phyloP scores from a whole-genome alignment of 2,113 vertebrate species.

The Setophaga petechia region DNA sequence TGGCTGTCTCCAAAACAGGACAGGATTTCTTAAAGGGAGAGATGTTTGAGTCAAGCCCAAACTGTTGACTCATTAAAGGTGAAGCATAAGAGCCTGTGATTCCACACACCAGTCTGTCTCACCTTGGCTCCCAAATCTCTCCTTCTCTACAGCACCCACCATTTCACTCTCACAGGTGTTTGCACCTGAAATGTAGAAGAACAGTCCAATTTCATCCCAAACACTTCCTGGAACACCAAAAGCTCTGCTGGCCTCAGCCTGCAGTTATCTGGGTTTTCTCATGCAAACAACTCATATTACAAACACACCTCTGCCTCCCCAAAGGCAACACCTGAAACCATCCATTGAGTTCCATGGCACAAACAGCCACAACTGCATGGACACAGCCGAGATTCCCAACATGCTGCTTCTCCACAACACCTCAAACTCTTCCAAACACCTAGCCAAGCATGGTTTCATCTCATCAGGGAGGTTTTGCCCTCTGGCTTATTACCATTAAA shows the following conservation, averaged over 20 bases:
- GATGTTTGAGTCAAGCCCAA: neutral
- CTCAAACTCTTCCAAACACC: neutral
- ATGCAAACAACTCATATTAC: neutral
- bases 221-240: neutral
- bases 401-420: neutral
- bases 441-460: neutral
- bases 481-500: conserved; percentile 21
- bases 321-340: neutral
- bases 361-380: fast-evolving
- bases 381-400: fast-evolving
- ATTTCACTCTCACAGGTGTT: neutral
- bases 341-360: neutral
- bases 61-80: neutral
- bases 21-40: neutral
- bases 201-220: neutral
- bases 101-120: neutral
- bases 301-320: neutral
- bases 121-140: neutral
- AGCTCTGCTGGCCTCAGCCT: neutral
- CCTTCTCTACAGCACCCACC: neutral
- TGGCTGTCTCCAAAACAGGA: neutral
- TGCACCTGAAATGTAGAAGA: neutral
- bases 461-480: neutral
- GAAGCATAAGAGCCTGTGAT: neutral
- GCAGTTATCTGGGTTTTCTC: neutral